Conservation (phyloP, 1,140 invertebrate genomes). For the Drosophila oshimai region DNA sequence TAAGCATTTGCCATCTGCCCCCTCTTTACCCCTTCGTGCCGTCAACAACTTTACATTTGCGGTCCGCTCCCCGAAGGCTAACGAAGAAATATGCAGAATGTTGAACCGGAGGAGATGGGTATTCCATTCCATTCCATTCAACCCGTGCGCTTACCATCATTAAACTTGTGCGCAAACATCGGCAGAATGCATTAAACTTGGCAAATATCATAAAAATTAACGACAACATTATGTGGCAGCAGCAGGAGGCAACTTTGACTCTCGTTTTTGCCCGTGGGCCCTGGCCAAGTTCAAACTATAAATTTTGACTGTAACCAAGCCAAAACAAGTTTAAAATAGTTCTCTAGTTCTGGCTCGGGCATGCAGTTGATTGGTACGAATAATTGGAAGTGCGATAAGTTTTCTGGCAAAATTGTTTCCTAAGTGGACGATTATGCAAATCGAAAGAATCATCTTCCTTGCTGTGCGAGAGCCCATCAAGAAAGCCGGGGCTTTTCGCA, state of each 20-base stretch:
- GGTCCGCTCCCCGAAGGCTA: constrained; percentile 22
- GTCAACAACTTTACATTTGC: constrained; percentile 59
- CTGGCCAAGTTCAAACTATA: constrained; percentile 49
- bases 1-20: constrained; percentile 40
- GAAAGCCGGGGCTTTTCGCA: constrained; percentile 25
- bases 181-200: constrained; percentile 76
- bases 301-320: constrained; percentile 33
- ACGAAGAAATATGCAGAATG: constrained; percentile 65
- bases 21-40: constrained; percentile 29
- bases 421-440: constrained; percentile 39
- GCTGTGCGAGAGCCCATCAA: not conserved
- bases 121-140: too few relatives aligned
- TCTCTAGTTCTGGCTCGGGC: not conserved
- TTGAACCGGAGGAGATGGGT: constrained; percentile 1
- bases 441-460: not conserved
- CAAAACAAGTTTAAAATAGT: constrained; percentile 37
- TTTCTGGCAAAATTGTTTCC: constrained; percentile 18
- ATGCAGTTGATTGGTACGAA: constrained; percentile 17
- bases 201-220: constrained; percentile 79
- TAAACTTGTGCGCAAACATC: constrained; percentile 68
- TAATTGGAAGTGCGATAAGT: constrained; percentile 34
- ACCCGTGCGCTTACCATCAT: constrained; percentile 51
- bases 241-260: constrained; percentile 22
- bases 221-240: constrained; percentile 60
- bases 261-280: not conserved